Base-by-base conservation (phyloP, 2,113 vertebrate species). In the Cricetomys ansorgei region DNA sequence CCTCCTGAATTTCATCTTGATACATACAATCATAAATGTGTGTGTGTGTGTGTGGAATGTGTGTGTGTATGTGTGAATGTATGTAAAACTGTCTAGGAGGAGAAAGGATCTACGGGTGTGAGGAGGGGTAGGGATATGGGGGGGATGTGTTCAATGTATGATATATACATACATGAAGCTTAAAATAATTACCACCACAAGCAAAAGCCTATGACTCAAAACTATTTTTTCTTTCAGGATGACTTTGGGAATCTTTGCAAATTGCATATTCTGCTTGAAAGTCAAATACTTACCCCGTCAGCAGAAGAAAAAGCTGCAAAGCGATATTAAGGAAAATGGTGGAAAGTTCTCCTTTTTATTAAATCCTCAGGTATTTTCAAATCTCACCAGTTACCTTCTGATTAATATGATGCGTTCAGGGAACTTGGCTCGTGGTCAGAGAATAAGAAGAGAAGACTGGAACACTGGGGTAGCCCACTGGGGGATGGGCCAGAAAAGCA, bases 211-310 rank as follows among this genome's bases (percentile, higher is more conserved):
- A 0, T 94, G 73, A 95, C 94, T 45, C 94, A 4, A 93, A 87
- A 70, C 45, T 11, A 0, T 40, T 40, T 88, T 91, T 96, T 91
- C 96, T 94, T 95, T 76, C 84, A 98, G 98, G 94, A 98, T 88
- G 43, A 70, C 70, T 55, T 96, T 99, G 98, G 90, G 97, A 59
- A 84, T 99, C 96, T 99, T 99, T 96, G 94, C 96, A 91, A 97
- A 98, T 94, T 98, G 97, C 96, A 94, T 91, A 0, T 98, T 99
- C 77, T 98, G 98, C 73, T 94, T 99, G 96, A 99, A 99, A 96
- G 83, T 99, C 72, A 99, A 98, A 93, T 59, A 95, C 37, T 88
- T 99, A 92, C 23, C 96, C 19, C 93, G 96, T 81, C 97, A 98
- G 91, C 97, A 99, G 96, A 99, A 98, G 98, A 98, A 96, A 91